phyloP scores from a whole-genome alignment of 2,888 invertebrate genomes.

The Galerucella calmariensis region DNA sequence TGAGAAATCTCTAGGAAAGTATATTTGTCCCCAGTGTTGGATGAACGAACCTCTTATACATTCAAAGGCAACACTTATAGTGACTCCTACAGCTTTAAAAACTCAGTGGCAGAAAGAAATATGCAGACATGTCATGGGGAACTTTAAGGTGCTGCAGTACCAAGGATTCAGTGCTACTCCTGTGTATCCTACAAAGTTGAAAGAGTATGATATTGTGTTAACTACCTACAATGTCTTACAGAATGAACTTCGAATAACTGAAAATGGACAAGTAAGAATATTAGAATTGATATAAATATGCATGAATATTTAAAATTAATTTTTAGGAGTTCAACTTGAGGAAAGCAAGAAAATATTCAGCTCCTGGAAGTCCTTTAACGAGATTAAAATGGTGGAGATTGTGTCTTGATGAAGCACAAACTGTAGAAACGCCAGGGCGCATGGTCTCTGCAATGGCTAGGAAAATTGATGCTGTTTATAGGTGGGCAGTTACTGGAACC shows the following conservation, averaged over 20 bases:
- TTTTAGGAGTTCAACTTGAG: constrained; percentile 48
- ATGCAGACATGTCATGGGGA: constrained; percentile 69
- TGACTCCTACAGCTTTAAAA: constrained; percentile 75
- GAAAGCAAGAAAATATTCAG: constrained; percentile 72
- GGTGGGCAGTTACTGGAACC: constrained; percentile 83
- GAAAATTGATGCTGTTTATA: constrained; percentile 69
- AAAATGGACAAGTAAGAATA: constrained; percentile 62
- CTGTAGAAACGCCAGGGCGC: constrained; percentile 73
- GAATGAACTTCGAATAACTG: constrained; percentile 72
- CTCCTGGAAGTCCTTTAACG: constrained; percentile 74
- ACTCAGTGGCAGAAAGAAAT: constrained; percentile 81
- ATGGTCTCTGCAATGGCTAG: constrained; percentile 74
- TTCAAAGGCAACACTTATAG: constrained; percentile 76
- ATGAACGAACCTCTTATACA: constrained; percentile 65
- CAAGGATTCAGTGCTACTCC: constrained; percentile 66
- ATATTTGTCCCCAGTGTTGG: constrained; percentile 77
- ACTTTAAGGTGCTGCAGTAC: constrained; percentile 69
- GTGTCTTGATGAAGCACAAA: constrained; percentile 84
- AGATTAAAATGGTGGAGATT: constrained; percentile 82
- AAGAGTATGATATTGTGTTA: constrained; percentile 76
- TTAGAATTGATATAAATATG: background rate
- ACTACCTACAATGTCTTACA: constrained; percentile 76
- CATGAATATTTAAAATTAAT: background rate
- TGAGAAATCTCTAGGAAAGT: constrained; percentile 54
- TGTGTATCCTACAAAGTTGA: constrained; percentile 72